A percentile compares a stretch with the other conserved stretches of the same genome.
Evolutionary conservation across 2,888 invertebrate species (phyloP).

Genomic region (Horisme vitalbata): DNA sequence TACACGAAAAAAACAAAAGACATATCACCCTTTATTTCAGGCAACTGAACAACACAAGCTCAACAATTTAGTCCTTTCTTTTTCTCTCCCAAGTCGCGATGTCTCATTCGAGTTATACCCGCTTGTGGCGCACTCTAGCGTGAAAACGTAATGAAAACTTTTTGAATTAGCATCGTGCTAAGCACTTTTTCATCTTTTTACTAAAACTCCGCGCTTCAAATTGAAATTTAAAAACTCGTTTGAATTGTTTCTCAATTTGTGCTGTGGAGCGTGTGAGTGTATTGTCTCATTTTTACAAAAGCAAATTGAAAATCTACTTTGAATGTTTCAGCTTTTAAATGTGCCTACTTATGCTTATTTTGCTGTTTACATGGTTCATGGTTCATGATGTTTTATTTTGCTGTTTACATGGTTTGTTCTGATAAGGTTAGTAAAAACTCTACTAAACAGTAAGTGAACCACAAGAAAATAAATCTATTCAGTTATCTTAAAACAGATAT

Average conservation of each 20-base stretch:
- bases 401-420: no score
- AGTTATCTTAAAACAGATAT: no score
- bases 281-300: constrained; percentile 32
- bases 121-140: constrained; percentile 54
- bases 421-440: no score
- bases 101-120: constrained; percentile 66
- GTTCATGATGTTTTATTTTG: no score
- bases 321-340: constrained; percentile 10
- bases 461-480: no score
- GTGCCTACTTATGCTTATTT: no score
- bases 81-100: constrained; percentile 56
- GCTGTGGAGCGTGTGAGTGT: constrained; percentile 31
- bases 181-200: constrained; percentile 66
- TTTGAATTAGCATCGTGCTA: constrained; percentile 77
- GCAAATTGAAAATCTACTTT: constrained; percentile 26
- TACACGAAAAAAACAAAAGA: no score
- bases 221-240: constrained; percentile 45
- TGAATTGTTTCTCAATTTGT: constrained; percentile 40
- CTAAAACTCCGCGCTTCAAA: constrained; percentile 59
- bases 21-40: no score
- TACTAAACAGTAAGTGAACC: no score
- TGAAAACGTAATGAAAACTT: constrained; percentile 71
- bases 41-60: no score
- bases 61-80: not conserved
- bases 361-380: no score